phyloP scores from a whole-genome alignment of 2,113 vertebrate genomes.

The Tinamus guttatus region DNA sequence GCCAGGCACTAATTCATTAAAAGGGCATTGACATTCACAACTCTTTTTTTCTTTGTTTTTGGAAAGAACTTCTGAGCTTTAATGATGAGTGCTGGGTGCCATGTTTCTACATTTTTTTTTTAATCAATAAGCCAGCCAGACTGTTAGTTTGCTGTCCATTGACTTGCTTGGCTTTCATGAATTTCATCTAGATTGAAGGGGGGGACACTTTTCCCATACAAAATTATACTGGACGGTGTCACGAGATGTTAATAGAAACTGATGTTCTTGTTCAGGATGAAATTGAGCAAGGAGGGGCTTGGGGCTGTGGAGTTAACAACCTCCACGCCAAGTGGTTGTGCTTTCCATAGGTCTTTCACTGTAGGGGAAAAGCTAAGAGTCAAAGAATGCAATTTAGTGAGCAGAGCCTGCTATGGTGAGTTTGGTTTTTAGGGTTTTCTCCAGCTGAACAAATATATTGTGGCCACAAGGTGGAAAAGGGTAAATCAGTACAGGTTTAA shows the following conservation, averaged over 20 bases:
- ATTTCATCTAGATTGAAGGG: neutral
- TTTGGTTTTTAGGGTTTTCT: neutral
- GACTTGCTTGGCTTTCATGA: neutral
- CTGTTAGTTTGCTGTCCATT: neutral
- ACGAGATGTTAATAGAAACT: conserved; percentile 6
- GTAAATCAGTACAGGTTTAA: neutral
- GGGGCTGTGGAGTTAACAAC: neutral
- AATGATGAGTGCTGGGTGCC: neutral
- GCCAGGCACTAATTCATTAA: neutral
- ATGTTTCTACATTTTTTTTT: neutral
- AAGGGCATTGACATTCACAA: neutral
- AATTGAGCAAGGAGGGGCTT: neutral
- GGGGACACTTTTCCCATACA: neutral
- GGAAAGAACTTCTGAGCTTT: neutral
- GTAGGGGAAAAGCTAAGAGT: neutral
- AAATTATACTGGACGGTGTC: neutral
- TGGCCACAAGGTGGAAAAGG: neutral
- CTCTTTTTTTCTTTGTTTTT: neutral
- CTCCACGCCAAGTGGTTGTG: neutral
- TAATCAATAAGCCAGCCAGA: neutral
- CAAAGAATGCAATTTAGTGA: neutral
- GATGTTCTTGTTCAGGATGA: neutral
- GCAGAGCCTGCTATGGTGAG: neutral
- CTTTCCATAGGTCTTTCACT: neutral
- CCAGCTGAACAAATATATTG: neutral